Evolutionary conservation across 2,797 vertebrate species (phyloP), one percentile per base, ranked within the genome.

Genomic region (Pangasius mekongensis): DNA sequence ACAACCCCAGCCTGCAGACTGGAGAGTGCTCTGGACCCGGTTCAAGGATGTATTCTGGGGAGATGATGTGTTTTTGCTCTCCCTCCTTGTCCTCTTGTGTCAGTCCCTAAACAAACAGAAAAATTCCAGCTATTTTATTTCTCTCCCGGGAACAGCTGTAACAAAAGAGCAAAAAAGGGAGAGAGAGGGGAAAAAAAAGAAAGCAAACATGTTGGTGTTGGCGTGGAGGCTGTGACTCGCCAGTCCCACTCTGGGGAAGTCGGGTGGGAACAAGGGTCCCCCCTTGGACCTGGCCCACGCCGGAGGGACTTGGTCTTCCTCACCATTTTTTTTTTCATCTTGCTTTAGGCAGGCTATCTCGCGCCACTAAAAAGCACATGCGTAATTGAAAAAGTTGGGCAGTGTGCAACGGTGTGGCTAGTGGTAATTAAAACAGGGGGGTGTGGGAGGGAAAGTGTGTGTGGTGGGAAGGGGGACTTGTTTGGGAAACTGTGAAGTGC

Each of bases 401-500:
- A 90, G 89, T 87, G 86, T 85, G 87, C 78, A 77, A 89, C 71
- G 87, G 88, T 90, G 87, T 78, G 87, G 87, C 87, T 90, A 95
- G 89, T 84, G 88, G 89, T 88, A 89, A 92, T 91, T 88, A 86
- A 90, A 89, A 88, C 60, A 62, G 89, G 88, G 86, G 74, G 78
- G 88, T 76, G 78, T 36, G 88, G 64, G 73, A 82, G 60, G 83
- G 58, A 78, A 84, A 81, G 84, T 80, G 86, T 83, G 76, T 89
- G 74, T 39, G 83, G 30, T 71, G 43, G 86, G 90, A 74, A 73
- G 91, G 91, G 94, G 93, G 94, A 96, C 95, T 96, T 96, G 96
- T 96, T 96, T 96, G 94, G 95, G 95, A 96, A 96, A 95, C 96
- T 96, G 96, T 96, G 96, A 97, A 96, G 95, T 93, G 94, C 92